Conservation (phyloP, 2,888 invertebrate genomes). For the Kryphioiulus occultus region DNA sequence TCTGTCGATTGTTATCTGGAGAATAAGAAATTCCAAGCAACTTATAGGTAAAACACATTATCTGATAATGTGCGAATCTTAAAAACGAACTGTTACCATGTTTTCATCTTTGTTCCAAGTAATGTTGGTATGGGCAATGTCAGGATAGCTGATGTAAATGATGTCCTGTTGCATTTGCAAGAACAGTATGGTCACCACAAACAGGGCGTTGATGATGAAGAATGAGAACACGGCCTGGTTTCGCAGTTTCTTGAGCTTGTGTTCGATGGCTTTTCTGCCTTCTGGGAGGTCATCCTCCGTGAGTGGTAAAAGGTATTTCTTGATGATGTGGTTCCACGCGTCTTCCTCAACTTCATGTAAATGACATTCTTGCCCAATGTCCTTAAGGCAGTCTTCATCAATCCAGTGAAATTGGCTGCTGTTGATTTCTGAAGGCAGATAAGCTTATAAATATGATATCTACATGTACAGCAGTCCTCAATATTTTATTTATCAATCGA, state of each 20-base stretch:
- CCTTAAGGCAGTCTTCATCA: neutral
- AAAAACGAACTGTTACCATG: neutral
- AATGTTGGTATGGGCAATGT: slow-evolving; percentile 59
- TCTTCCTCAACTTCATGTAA: neutral
- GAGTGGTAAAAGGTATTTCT: slow-evolving; percentile 65
- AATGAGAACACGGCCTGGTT: slow-evolving; percentile 65
- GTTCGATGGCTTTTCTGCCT: slow-evolving; percentile 54
- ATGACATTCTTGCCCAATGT: neutral
- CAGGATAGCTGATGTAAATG: slow-evolving; percentile 70
- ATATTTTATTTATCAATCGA: no score
- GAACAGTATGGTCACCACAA: slow-evolving; percentile 67
- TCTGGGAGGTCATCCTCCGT: slow-evolving; percentile 60
- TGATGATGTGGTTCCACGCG: neutral
- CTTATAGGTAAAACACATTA: neutral
- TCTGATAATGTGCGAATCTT: no score
- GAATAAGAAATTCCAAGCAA: neutral
- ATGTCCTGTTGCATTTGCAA: slow-evolving; percentile 66
- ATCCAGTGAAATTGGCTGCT: neutral
- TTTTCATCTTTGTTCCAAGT: slow-evolving; percentile 54
- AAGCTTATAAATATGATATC: neutral
- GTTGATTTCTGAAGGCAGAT: neutral
- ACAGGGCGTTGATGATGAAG: slow-evolving; percentile 68
- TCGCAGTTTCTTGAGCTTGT: slow-evolving; percentile 63
- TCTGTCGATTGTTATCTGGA: slow-evolving; percentile 48
- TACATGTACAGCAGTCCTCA: neutral